phyloP scores from a whole-genome alignment of 2,797 vertebrate genomes.

The Anniella stebbinsi region DNA sequence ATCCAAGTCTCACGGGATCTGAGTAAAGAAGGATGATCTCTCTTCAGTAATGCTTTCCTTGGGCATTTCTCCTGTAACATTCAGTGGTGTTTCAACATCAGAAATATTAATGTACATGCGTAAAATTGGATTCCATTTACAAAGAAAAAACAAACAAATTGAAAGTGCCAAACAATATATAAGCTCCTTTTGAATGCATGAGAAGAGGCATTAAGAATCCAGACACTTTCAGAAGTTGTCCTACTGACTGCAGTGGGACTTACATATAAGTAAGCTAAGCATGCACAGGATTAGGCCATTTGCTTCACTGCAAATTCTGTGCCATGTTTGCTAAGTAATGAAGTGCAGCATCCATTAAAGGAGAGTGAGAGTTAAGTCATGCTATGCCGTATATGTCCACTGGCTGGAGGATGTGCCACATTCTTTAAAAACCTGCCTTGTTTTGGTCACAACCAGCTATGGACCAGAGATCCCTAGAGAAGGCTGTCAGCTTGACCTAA shows the following conservation, averaged over 20 bases:
- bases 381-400: neutral
- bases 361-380: neutral
- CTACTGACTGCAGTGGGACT: neutral
- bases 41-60: slow-evolving; percentile 12
- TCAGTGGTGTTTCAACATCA: neutral
- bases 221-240: neutral
- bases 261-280: neutral
- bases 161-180: neutral
- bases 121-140: slow-evolving; percentile 5
- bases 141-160: neutral
- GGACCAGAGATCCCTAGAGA: neutral
- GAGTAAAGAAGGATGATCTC: slow-evolving; percentile 3
- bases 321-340: neutral
- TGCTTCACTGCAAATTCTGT: neutral
- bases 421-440: neutral
- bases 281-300: neutral
- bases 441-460: neutral
- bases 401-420: neutral
- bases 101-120: neutral
- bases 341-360: neutral
- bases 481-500: neutral
- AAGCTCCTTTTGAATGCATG: neutral
- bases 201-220: neutral
- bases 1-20: neutral
- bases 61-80: neutral